Percentiles rank a stretch among this genome's conserved stretches.
phyloP scores from a whole-genome alignment of 2,888 invertebrate species.

The Lasioglossum morio region DNA sequence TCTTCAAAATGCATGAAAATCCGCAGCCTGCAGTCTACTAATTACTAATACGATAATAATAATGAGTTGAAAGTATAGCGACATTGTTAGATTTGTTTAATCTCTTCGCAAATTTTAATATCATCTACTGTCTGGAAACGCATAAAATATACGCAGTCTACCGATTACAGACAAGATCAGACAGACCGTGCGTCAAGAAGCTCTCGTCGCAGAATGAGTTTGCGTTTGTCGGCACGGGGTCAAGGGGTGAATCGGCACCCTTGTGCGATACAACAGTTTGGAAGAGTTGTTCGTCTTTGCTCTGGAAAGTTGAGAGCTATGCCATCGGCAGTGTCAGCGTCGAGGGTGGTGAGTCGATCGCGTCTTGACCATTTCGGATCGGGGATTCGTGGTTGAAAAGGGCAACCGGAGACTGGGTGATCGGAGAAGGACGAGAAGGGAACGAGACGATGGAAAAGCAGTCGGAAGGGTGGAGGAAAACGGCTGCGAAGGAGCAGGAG shows the following conservation, averaged over 20 bases:
- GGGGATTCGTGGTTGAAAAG: background rate
- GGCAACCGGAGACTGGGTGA: background rate
- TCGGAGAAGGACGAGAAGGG: background rate
- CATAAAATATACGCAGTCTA: background rate
- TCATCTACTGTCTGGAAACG: too few species aligned
- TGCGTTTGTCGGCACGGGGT: background rate
- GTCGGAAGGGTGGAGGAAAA: conserved; percentile 2
- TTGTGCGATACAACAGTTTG: background rate
- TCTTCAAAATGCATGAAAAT: background rate
- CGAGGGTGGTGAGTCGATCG: background rate
- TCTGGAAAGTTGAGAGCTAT: background rate
- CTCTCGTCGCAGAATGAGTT: background rate
- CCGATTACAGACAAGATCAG: background rate
- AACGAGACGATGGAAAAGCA: background rate
- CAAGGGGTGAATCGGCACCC: background rate
- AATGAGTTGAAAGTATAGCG: too few species aligned
- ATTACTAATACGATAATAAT: too few species aligned
- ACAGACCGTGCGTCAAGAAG: background rate
- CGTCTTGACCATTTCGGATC: background rate
- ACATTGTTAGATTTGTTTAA: too few species aligned
- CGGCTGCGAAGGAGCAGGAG: conserved; percentile 24
- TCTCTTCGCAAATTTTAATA: too few species aligned
- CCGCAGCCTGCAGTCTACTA: too few species aligned
- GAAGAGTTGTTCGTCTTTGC: background rate
- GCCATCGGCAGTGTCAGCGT: background rate